Evolutionary conservation across 2,113 vertebrate genomes (phyloP), one percentile per base, ranked within the genome.

Genomic region (Cranoglanis bouderius): DNA sequence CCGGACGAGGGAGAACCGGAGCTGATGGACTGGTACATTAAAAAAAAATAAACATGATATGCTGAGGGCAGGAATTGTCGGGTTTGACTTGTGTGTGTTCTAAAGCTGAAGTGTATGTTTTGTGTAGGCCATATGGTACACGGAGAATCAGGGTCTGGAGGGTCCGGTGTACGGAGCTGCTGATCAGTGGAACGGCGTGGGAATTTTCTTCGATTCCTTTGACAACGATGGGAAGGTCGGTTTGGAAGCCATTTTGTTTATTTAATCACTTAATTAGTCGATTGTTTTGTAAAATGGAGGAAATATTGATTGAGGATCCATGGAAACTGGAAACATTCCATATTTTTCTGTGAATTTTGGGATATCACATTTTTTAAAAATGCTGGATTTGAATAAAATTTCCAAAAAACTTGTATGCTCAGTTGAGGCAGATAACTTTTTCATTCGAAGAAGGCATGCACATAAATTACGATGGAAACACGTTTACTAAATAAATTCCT

Each of bases 151-250:
- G 94, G 98, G 98, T 67, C 95, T 98, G 19, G 97, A 98, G 0
- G 98, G 98, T 59, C 97, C 97, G 1, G 98, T 99, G 77, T 99
- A 98, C 0, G 98, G 98, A 19, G 97, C 97, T 10, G 95, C 97
- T 13, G 98, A 99, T 92, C 91, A 93, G 70, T 99, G 98, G 98
- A 98, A 98, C 0, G 98, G 98, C 24, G 90, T 99, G 72, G 98
- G 98, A 55, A 91, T 99, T 92, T 99, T 99, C 95, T 99, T 99
- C 89, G 98, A 99, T 94, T 99, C 98, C 3, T 99, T 99, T 93
- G 98, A 99, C 96, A 99, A 99, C 13, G 98, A 99, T 89, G 98
- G 97, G 88, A 99, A 99, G 98, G 98, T 99, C 89, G 35, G 93
- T 92, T 49, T 19, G 40, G 26, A 82, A 46, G 1, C 1, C 43